These are phyloP conservation scores for Cheilosia scutellata DNA, from an alignment of 2,888 invertebrate species.

Conservation along the genomic window DNA sequence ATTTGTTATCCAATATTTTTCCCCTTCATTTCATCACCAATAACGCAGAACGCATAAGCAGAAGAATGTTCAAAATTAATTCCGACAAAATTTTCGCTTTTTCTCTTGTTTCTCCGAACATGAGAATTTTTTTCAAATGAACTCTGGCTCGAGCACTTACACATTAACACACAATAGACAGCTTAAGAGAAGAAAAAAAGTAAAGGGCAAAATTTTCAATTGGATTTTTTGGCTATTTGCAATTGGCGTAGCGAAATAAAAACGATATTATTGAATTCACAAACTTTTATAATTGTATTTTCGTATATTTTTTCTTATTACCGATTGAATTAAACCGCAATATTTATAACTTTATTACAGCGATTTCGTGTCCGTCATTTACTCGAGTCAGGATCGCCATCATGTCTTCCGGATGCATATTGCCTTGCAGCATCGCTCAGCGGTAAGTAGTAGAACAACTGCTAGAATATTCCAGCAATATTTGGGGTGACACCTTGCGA, in stretches of 20 bases:
- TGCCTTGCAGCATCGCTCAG: slow-evolving; percentile 65
- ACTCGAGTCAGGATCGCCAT: slow-evolving; percentile 87
- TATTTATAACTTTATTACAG: slow-evolving; percentile 80
- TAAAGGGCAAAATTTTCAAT: slow-evolving; percentile 77
- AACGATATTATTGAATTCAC: slow-evolving; percentile 74
- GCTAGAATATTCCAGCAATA: slow-evolving; percentile 63
- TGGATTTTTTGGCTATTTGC: slow-evolving; percentile 63
- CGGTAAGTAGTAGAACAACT: slow-evolving; percentile 69
- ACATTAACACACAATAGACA: slow-evolving; percentile 76
- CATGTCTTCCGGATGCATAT: slow-evolving; percentile 86
- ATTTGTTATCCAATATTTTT: slow-evolving; percentile 72
- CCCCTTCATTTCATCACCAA: slow-evolving; percentile 67
- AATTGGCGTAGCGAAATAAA: slow-evolving; percentile 48
- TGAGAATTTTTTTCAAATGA: slow-evolving; percentile 62
- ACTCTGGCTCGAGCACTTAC: slow-evolving; percentile 71
- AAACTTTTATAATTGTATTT: slow-evolving; percentile 76
- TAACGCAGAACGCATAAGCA: slow-evolving; percentile 57
- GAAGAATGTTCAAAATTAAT: slow-evolving; percentile 52
- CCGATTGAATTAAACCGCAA: slow-evolving; percentile 79
- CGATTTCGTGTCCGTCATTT: slow-evolving; percentile 79
- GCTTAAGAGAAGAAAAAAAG: slow-evolving; percentile 67
- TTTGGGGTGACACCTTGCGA: neutral
- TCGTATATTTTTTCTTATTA: slow-evolving; percentile 78
- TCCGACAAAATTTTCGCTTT: slow-evolving; percentile 64
- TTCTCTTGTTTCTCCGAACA: slow-evolving; percentile 66